phyloP scores from a whole-genome alignment of 2,797 vertebrate species.

The Coccyzus lansbergi region DNA sequence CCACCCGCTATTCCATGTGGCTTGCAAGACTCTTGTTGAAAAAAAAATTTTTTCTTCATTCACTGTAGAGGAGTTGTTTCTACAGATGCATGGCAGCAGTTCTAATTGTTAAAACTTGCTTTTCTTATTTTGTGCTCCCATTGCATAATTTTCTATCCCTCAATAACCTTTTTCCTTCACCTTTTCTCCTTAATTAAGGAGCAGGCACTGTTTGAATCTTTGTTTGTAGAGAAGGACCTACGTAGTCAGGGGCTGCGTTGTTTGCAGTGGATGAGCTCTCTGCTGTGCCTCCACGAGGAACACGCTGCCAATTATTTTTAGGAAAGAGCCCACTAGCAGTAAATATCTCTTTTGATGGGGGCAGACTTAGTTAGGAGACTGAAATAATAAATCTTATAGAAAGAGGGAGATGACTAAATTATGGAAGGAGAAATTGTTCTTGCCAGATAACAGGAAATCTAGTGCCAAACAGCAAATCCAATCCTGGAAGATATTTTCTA shows the following conservation, averaged over 20 bases:
- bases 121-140: neutral
- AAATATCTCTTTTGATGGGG: conserved; percentile 46
- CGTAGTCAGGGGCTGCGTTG: neutral
- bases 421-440: conserved; percentile 6
- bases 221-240: neutral
- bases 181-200: neutral
- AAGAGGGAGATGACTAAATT: neutral
- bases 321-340: conserved; percentile 5
- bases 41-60: neutral
- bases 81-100: neutral
- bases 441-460: neutral
- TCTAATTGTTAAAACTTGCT: neutral
- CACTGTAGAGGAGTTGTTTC: neutral
- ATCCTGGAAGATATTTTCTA: neutral
- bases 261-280: neutral
- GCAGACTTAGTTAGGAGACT: neutral
- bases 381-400: neutral
- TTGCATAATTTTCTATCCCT: neutral
- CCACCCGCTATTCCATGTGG: neutral
- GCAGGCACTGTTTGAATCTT: neutral
- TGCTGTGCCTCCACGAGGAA: neutral
- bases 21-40: neutral
- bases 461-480: neutral
- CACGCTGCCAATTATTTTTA: conserved; percentile 44
- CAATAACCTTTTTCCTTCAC: neutral